Evolutionary conservation across 37 sponge, comb jelly and placozoan species (phyloP).

Genomic region (Lycopodina hypogea): DNA sequence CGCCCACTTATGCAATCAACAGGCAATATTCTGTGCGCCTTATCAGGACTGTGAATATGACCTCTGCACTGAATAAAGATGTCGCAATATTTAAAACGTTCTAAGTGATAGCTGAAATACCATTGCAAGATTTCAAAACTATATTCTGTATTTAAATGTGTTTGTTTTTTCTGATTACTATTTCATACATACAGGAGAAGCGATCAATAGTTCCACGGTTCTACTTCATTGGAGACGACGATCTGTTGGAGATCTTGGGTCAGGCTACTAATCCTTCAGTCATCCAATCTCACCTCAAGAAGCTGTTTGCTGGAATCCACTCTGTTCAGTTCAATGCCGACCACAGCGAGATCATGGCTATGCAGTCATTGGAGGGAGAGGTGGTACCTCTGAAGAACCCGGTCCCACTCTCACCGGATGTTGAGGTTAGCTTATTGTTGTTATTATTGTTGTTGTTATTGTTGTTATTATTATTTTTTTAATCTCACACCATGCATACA

Average conservation of each 20-base stretch:
- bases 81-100: no score
- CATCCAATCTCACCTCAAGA: constrained; percentile 97
- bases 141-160: no score
- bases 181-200: constrained; percentile 69
- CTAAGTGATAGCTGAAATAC: no score
- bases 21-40: no score
- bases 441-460: neutral
- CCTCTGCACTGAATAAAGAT: no score
- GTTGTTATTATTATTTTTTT: neutral
- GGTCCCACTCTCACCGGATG: constrained; percentile 68
- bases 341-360: constrained; percentile 59
- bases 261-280: constrained; percentile 91
- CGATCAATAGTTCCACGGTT: constrained; percentile 91
- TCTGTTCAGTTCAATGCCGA: constrained; percentile 75
- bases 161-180: no score
- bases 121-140: no score
- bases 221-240: constrained; percentile 99
- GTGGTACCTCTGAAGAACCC: constrained; percentile 68
- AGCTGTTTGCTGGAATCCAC: constrained; percentile 98
- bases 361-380: constrained; percentile 91
- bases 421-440: constrained; percentile 58
- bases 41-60: no score
- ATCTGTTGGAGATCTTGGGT: constrained; percentile 97
- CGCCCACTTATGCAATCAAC: no score
- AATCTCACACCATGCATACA: no score